Conservation (phyloP, 2,888 invertebrate genomes). For the Heterodera filipjevi region DNA sequence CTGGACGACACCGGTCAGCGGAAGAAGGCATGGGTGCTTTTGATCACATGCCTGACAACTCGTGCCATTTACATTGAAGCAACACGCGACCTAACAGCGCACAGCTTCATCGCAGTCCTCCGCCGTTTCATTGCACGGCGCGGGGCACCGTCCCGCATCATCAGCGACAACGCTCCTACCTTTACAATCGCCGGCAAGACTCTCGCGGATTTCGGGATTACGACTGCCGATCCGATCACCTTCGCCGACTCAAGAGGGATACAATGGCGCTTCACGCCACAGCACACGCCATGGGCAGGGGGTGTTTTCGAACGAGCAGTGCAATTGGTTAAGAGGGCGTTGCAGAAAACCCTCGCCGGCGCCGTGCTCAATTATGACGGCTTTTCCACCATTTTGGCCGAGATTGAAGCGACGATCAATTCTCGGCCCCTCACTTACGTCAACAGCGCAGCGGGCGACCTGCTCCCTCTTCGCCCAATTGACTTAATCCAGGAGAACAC, state of each 20-base stretch:
- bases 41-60: constrained; percentile 19
- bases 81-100: neutral
- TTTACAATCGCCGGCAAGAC: neutral
- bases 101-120: constrained; percentile 3
- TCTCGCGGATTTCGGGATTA: neutral
- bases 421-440: constrained; percentile 24
- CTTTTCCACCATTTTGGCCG: constrained; percentile 15
- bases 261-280: constrained; percentile 15
- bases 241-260: neutral
- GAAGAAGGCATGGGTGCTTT: constrained; percentile 13
- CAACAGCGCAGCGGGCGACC: neutral
- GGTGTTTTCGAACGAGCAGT: constrained; percentile 24
- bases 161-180: constrained; percentile 43
- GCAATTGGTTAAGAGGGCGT: constrained; percentile 4
- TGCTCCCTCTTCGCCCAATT: constrained; percentile 6
- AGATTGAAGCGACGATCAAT: constrained; percentile 32
- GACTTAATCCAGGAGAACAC: constrained; percentile 18
- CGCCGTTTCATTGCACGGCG: constrained; percentile 48
- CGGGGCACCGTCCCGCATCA: constrained; percentile 56
- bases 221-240: neutral
- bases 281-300: constrained; percentile 26
- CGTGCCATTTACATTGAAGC: constrained; percentile 22
- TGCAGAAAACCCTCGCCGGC: constrained; percentile 1
- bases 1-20: constrained; percentile 18
- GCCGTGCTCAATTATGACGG: neutral